These are phyloP conservation scores for Ellobius talpinus DNA, from an alignment of 2,113 vertebrate species.

Conservation along the genomic window DNA sequence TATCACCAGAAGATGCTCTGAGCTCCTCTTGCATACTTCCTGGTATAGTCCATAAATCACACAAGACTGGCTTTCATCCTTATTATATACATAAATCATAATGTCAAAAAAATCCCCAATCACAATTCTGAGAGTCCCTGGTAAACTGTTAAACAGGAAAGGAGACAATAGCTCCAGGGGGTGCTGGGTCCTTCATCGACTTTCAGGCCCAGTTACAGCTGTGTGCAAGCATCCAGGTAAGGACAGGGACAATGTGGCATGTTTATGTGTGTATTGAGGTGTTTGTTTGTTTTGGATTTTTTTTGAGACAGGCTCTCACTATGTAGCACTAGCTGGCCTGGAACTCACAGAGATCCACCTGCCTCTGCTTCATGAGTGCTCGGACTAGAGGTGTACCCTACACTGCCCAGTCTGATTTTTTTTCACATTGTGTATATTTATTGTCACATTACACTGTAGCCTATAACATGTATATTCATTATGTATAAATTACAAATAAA, in stretches of 20 bases:
- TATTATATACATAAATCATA: background rate
- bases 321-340: background rate
- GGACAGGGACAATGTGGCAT: background rate
- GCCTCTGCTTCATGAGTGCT: background rate
- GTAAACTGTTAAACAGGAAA: background rate
- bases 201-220: background rate
- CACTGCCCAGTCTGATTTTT: background rate
- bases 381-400: background rate
- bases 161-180: background rate
- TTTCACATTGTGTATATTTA: background rate
- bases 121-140: background rate
- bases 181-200: too few species aligned
- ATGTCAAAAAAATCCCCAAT: background rate
- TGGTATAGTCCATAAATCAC: background rate
- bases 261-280: background rate
- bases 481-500: background rate
- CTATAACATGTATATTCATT: background rate
- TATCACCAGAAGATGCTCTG: background rate
- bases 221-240: background rate
- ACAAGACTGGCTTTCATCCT: background rate
- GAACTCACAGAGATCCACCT: background rate
- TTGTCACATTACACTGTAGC: background rate
- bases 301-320: background rate
- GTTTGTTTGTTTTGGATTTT: background rate
- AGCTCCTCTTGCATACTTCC: background rate